phyloP scores from a whole-genome alignment of 2,888 invertebrate genomes.

The Cephonodes hylas region DNA sequence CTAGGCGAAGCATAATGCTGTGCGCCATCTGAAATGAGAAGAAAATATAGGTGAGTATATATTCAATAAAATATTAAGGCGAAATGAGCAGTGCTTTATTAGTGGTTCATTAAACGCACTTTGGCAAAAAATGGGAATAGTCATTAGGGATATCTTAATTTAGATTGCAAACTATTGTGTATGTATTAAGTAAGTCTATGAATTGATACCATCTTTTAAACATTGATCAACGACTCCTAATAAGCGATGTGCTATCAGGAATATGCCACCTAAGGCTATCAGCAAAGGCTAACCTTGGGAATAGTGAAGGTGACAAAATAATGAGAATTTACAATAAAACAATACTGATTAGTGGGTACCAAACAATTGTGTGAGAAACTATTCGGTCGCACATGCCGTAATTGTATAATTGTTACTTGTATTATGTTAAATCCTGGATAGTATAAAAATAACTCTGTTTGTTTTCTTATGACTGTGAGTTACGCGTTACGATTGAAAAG shows the following conservation, averaged over 20 bases:
- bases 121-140: no score
- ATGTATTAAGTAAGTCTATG: no score
- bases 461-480: no score
- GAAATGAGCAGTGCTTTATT: no score
- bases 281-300: neutral
- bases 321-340: neutral
- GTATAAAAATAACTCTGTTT: no score
- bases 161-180: no score
- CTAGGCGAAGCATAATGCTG: conserved; percentile 46
- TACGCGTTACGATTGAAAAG: no score
- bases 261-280: neutral
- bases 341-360: neutral
- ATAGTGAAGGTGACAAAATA: neutral
- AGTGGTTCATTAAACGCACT: no score
- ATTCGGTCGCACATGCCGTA: neutral
- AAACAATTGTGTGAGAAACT: neutral
- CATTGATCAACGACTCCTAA: neutral
- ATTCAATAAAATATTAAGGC: neutral
- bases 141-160: no score
- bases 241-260: neutral
- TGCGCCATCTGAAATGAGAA: conserved; percentile 67
- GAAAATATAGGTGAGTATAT: neutral
- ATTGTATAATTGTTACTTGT: neutral
- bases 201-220: no score
- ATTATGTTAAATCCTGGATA: no score